Evolutionary conservation across 2,113 vertebrate genomes (phyloP), one percentile per base, ranked within the genome.

Genomic region (Conger conger): DNA sequence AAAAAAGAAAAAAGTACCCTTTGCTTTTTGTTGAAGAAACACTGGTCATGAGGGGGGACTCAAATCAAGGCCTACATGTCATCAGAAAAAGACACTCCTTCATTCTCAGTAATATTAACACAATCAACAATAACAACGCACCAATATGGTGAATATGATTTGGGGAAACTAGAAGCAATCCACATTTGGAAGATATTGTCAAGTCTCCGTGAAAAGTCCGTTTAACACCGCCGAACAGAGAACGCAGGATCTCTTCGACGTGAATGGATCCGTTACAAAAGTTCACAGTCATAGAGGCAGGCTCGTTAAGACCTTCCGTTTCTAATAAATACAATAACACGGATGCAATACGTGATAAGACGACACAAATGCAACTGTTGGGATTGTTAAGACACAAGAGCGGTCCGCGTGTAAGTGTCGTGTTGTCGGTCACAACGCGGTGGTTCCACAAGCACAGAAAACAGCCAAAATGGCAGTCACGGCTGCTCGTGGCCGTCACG

Each of bases 101-200:
- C 87, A 91, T 36, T 63, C 33, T 91, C 11, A 91, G 91, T 89
- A 91, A 92, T 68, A 87, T 23, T 63, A 8, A 63, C 23, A 63
- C 18, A 6, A 3, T 7, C 23, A 27, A 27, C 23, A 63, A 63
- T 63, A 63, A 27, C 57, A 23, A 87, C 87, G 91, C 94, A 95
- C 94, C 95, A 95, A 95, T 94, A 93, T 95, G 94, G 93, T 94
- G 94, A 89, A 92, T 87, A 92, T 82, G 63, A 82, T 87, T 85
- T 40, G 82, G 83, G 83, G 76, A 88, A 90, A 87, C 85, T 83
- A 81, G 42, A 23, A 83, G 86, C 85, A 91, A 89, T 87, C 36
- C 68, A n/a, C 79, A 40, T 82, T 73, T n/a, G 38, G 85, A 85
- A 86, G 27, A 73, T 27, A 76, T 82, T 81, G 86, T 20, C 85